Evolutionary conservation across 2,113 vertebrate genomes (phyloP).

Genomic region (Xiphophorus maculatus): DNA sequence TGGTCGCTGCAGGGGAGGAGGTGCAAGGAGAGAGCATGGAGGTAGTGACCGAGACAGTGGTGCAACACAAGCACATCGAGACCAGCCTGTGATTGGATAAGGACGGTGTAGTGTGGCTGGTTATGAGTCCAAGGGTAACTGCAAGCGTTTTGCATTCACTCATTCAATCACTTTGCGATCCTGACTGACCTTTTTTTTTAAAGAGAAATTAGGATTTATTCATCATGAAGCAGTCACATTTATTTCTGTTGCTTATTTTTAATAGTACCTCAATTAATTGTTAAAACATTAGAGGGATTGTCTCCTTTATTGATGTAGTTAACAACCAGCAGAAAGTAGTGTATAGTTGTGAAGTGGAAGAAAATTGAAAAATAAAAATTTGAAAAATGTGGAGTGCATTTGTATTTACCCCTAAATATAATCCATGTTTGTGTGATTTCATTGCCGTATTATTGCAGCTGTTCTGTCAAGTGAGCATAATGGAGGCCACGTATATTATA

Average conservation of each 20-base stretch:
- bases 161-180: not conserved
- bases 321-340: too few species aligned
- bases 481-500: too few species aligned
- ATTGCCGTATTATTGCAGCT: not conserved
- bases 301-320: not conserved
- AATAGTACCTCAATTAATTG: not conserved
- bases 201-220: not conserved
- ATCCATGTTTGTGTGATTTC: not conserved
- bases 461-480: not conserved
- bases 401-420: not conserved
- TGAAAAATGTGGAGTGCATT: too few species aligned
- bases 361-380: not conserved
- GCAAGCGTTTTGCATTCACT: constrained; percentile 32
- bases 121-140: constrained; percentile 26
- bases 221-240: not conserved
- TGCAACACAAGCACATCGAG: constrained; percentile 38
- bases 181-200: not conserved
- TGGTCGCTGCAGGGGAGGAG: constrained; percentile 33
- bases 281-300: not conserved
- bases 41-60: constrained; percentile 55
- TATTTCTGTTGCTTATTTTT: not conserved
- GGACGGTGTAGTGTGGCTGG: constrained; percentile 48
- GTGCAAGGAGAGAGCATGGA: constrained; percentile 1
- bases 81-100: constrained; percentile 7
- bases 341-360: not conserved